Conservation (phyloP, 2,888 invertebrate genomes). For the Notodonta ziczac region DNA sequence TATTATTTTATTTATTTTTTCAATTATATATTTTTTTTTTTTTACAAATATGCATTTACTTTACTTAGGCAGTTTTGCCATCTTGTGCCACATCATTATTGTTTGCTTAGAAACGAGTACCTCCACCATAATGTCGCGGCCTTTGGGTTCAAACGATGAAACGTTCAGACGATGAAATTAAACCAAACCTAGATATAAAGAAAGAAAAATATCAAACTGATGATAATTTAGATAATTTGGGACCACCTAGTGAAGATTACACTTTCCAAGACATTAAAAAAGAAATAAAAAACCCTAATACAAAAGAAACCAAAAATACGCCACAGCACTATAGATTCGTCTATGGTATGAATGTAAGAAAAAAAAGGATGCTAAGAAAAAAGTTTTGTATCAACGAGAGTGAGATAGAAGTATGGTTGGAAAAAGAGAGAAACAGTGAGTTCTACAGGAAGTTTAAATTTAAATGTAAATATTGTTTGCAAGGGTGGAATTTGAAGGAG, state of each 20-base stretch:
- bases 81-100: no score
- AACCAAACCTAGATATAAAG: conserved; percentile 7
- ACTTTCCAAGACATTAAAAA: not conserved
- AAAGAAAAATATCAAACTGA: conserved; percentile 7
- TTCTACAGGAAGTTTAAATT: conserved; percentile 20
- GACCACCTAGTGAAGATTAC: not conserved
- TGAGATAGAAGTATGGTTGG: conserved; percentile 16
- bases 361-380: conserved; percentile 22
- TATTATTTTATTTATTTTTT: no score
- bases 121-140: no score
- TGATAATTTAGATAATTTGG: conserved; percentile 5
- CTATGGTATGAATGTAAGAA: conserved; percentile 16
- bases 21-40: no score
- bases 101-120: no score
- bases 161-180: conserved; percentile 10
- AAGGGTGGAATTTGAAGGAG: conserved; percentile 18
- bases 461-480: conserved; percentile 23
- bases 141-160: no score
- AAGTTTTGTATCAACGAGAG: conserved; percentile 15
- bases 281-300: conserved; percentile 28
- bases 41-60: no score
- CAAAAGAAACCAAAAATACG: conserved; percentile 13
- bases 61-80: no score
- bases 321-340: conserved; percentile 20
- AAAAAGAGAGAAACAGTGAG: conserved; percentile 18